Conservation (phyloP, 2,888 invertebrate species). For the Hirtodrosophila confusa region DNA sequence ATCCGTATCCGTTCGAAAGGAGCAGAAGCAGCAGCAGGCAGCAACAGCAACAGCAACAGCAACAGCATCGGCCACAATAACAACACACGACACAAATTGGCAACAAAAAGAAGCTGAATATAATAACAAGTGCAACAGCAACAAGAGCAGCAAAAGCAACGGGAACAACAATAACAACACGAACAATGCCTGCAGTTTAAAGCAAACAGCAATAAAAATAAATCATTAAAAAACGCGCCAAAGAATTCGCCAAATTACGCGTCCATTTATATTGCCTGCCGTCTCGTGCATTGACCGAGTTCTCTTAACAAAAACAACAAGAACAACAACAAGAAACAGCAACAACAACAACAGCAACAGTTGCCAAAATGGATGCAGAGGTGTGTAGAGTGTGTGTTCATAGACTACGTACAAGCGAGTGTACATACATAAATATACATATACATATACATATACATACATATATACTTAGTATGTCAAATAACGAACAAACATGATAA, state of each 20-base stretch:
- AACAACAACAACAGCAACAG: conserved; percentile 25
- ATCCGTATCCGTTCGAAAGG: conserved; percentile 20
- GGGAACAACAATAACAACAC: conserved; percentile 6
- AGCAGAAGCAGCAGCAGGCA: conserved; percentile 8
- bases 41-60: conserved; percentile 14
- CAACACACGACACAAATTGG: conserved; percentile 27
- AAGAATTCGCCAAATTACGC: conserved; percentile 52
- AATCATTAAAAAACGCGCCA: conserved; percentile 56
- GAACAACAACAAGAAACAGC: conserved; percentile 19
- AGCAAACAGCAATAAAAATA: conserved; percentile 56
- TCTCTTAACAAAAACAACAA: conserved; percentile 22
- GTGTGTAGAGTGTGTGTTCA: conserved; percentile 55
- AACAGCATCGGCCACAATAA: conserved; percentile 2
- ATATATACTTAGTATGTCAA: conserved; percentile 18
- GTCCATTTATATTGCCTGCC: conserved; percentile 36
- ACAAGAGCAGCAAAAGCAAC: conserved; percentile 20
- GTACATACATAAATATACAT: too few relatives aligned
- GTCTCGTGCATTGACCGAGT: conserved; percentile 58
- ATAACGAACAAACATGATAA: conserved; percentile 9
- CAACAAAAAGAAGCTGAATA: conserved; percentile 4
- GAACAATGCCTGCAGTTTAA: conserved; percentile 13
- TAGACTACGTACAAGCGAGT: not conserved
- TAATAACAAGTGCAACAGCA: conserved; percentile 11
- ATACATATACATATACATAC: conserved; percentile 6
- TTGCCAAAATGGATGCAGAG: conserved; percentile 68